Evolutionary conservation across 2,888 invertebrate genomes (phyloP), one percentile per base, ranked within the genome.

Genomic region (Drosophila helvetica): DNA sequence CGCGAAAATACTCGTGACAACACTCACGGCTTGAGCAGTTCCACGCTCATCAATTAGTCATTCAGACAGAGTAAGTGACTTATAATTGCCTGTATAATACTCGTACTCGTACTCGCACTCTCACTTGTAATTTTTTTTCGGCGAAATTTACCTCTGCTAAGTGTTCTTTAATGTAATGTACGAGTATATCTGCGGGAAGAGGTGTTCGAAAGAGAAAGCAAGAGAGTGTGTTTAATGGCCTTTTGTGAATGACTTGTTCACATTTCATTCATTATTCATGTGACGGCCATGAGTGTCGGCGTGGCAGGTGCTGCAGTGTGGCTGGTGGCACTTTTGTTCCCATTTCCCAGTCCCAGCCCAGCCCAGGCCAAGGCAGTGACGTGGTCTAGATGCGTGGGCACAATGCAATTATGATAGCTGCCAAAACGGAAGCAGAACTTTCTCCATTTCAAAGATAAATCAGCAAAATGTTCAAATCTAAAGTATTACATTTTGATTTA

Each of bases 211-310:
- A 27, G 38, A 22, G 18, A 45, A 12, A n/a, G 19, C 22, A 9
- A 10, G 15, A 17, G 46, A 27, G 2, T 15, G 54, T 66, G 54
- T 55, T 64, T 38, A 50, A 64, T 66, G 65, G 65, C 54, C 65
- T 45, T 50, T 66, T 64, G 65, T 43, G 55, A 66, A 50, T 64
- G 50, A 66, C 66, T 64, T 64, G 50, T 55, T 66, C 18, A 43
- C 64, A 50, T 54, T 64, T 66, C 38, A 64, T 66, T 25, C 66
- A 64, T 66, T 64, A 66, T 66, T 66, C 54, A 66, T 64, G 17
- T 47, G 46, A 15, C 17, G 15, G n/a, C 1, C 22, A 17, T 30
- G 22, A 17, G 6, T 9, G 10, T 38, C 38, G n/a, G 5, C 38
- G 19, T 0, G 8, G 19, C 17, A 10, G 45, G 65, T 55, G 64